phyloP scores from a whole-genome alignment of 2,888 invertebrate genomes.

The Galeopsomyia nigrocyanea region DNA sequence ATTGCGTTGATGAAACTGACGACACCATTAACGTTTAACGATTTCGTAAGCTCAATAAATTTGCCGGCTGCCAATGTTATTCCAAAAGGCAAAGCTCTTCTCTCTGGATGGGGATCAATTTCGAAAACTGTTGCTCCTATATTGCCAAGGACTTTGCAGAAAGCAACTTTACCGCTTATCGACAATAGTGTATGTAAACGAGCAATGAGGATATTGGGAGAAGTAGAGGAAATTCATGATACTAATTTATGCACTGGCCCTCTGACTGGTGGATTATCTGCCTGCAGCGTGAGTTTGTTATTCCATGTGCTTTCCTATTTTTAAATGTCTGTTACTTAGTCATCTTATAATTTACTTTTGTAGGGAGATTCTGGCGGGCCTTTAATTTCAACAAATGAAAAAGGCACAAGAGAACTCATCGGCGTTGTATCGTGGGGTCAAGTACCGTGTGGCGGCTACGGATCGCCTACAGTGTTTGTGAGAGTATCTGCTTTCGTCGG shows the following conservation, averaged over 20 bases:
- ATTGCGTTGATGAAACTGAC: constrained; percentile 69
- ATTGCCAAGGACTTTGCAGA: constrained; percentile 59
- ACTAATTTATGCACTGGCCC: constrained; percentile 55
- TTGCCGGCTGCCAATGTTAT: constrained; percentile 60
- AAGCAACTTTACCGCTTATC: constrained; percentile 55
- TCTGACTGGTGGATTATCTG: constrained; percentile 52
- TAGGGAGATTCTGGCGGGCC: constrained; percentile 68
- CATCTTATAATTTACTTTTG: not conserved
- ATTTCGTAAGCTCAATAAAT: constrained; percentile 62
- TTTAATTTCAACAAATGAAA: constrained; percentile 52
- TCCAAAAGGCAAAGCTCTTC: constrained; percentile 60
- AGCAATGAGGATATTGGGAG: constrained; percentile 37
- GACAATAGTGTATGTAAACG: constrained; percentile 50
- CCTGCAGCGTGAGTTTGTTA: constrained; percentile 52
- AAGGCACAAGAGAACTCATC: constrained; percentile 54
- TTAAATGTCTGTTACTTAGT: not conserved
- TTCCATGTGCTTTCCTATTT: not conserved
- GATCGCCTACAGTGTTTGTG: constrained; percentile 64
- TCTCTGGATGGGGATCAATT: constrained; percentile 71
- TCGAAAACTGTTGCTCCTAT: constrained; percentile 47
- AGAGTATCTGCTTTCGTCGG: constrained; percentile 60
- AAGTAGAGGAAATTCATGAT: constrained; percentile 48
- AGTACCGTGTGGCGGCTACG: constrained; percentile 61
- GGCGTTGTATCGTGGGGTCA: constrained; percentile 67
- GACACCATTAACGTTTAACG: constrained; percentile 58